Conservation (phyloP, 2,888 invertebrate species). For the Epinotia ramella region DNA sequence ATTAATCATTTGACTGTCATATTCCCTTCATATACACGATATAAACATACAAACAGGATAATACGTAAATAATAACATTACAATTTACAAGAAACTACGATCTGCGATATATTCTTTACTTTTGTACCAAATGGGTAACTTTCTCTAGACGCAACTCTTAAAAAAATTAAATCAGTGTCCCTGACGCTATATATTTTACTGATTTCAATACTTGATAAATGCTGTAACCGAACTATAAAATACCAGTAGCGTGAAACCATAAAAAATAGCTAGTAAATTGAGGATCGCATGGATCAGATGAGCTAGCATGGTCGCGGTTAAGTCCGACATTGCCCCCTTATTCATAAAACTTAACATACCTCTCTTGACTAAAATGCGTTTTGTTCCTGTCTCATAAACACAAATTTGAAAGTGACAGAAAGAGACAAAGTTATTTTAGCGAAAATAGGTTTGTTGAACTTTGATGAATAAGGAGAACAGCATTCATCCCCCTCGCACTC, state of each 20-base stretch:
- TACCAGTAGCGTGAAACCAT: not conserved
- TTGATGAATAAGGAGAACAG: too few species aligned
- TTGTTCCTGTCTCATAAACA: too few species aligned
- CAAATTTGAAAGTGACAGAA: too few species aligned
- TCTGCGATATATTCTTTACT: constrained; percentile 29
- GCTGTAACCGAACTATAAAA: not conserved
- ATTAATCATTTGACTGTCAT: constrained; percentile 1
- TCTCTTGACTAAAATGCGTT: too few species aligned
- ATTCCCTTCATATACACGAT: not conserved
- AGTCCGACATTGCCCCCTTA: too few species aligned
- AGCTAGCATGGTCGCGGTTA: too few species aligned
- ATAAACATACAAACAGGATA: constrained; percentile 25
- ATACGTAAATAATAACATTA: constrained; percentile 22
- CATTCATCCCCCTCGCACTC: too few species aligned
- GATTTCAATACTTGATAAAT: constrained; percentile 5
- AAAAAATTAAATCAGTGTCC: not conserved
- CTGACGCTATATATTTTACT: not conserved
- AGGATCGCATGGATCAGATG: too few species aligned
- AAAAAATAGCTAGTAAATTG: not conserved
- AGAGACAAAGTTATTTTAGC: too few species aligned
- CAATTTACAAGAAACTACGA: constrained; percentile 16
- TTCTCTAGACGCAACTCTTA: constrained; percentile 3
- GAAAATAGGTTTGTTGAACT: too few species aligned
- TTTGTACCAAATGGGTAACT: constrained; percentile 46
- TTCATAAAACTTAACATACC: too few species aligned